phyloP scores from a whole-genome alignment of 2,113 vertebrate species.

The Mustelus asterias region DNA sequence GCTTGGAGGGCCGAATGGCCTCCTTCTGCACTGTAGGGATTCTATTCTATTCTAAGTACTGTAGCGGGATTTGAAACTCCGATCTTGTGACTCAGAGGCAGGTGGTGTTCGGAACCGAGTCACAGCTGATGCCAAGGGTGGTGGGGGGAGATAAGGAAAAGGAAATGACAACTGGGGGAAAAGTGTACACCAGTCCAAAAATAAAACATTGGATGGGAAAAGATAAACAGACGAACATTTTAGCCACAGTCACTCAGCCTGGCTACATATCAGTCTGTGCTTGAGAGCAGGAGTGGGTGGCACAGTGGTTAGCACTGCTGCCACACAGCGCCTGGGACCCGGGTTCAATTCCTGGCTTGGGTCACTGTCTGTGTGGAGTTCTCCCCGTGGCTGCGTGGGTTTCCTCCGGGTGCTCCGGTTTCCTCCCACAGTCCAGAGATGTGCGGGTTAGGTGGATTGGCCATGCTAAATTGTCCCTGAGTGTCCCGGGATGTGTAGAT shows the following conservation, averaged over 20 bases:
- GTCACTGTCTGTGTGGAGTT: no score
- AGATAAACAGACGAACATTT: background rate
- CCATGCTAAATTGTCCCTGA: no score
- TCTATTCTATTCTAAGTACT: background rate
- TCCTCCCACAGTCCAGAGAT: no score
- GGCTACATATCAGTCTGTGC: background rate
- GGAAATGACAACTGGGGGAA: background rate
- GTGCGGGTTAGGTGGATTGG: no score
- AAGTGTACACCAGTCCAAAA: background rate
- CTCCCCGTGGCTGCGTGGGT: no score
- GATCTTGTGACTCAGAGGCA: background rate
- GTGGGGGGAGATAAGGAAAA: background rate
- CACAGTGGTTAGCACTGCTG: no score
- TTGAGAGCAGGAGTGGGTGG: background rate
- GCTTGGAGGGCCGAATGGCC: no score
- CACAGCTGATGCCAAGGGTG: background rate
- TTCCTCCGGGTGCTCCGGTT: no score
- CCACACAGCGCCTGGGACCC: no score
- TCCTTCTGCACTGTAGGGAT: no score
- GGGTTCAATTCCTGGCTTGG: no score
- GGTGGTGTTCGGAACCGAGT: background rate
- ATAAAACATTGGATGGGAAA: background rate
- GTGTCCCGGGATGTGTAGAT: no score
- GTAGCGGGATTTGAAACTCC: background rate
- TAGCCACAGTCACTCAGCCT: background rate